Evolutionary conservation across 2,113 vertebrate genomes (phyloP), one percentile per base, ranked within the genome.

Genomic region (Ageneiosus marmoratus): DNA sequence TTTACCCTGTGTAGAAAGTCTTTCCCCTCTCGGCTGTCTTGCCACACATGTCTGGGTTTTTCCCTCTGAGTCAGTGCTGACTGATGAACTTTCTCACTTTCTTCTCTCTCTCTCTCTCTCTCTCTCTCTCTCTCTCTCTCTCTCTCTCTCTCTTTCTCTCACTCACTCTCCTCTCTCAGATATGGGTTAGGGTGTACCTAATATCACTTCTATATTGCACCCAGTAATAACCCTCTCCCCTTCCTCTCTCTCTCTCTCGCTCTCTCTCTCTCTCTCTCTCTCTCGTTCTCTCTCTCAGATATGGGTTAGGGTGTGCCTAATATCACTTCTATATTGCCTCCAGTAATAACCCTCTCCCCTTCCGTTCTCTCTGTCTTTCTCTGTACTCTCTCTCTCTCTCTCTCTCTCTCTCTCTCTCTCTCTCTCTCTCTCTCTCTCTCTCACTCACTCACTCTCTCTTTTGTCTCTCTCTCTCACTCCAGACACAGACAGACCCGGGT

Each of bases 51-150:
- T 56, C 60, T 85, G 86, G 86, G 83, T 85, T 85, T 80, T 87
- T 85, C 86, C 86, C 86, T 83, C 53, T 87, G 86, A 87, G 41
- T 87, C 86, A 87, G 50, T 44, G 76, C 76, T 83, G 83, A 87
- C 83, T 85, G 86, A 87, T 87, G 70, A 83, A 85, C 80, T 82
- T 85, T 87, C 86, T 87, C 46, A 81, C 74, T 84, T 60, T 70
- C 78, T 63, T 67, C 41, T 50, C 77, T 73, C 41, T 50, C 51
- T 73, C 32, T 27, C 2, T 1, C 55, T 41, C 15, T 46, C 20
- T 67, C 41, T 65, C 41, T 55, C 50, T 48, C n/a, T 81, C 48
- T 83, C 5, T 34, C 34, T 62, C 34, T 46, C 76, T 60, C 32
- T 51, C 78, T 78, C 16, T 70, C 55, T 77, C 60, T 8, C 34